phyloP scores from a whole-genome alignment of 2,113 vertebrate species.

The Panthera tigris region DNA sequence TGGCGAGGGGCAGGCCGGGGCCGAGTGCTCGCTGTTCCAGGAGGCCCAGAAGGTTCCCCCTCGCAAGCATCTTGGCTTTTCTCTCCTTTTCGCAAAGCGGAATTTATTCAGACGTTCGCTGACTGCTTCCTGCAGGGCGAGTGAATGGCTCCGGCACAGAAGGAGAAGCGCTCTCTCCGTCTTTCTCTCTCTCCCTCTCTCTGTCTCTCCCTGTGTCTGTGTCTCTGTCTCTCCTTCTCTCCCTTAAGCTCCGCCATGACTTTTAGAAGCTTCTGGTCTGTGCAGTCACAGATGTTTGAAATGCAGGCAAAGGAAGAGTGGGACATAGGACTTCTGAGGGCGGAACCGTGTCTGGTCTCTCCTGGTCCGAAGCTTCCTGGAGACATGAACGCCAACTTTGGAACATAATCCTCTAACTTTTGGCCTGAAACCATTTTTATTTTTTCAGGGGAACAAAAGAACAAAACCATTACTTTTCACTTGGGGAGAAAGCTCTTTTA shows the following conservation, averaged over 20 bases:
- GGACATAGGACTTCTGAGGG: background rate
- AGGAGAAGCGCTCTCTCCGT: background rate
- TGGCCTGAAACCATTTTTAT: background rate
- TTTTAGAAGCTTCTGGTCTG: background rate
- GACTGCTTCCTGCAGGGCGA: background rate
- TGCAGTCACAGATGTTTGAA: background rate
- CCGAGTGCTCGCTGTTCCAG: conserved; percentile 18
- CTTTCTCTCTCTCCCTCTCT: no score
- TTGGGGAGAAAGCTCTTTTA: background rate
- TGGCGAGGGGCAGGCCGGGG: conserved; percentile 24
- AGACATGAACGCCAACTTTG: background rate
- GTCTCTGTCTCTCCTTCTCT: no score
- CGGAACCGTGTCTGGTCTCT: rapidly evolving
- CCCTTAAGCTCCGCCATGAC: background rate
- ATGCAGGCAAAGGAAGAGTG: background rate
- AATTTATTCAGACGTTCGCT: background rate
- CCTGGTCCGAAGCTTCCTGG: no score
- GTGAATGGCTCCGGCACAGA: background rate
- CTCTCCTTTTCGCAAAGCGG: background rate
- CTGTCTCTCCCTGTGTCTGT: background rate
- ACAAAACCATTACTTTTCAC: background rate
- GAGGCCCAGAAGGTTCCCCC: background rate
- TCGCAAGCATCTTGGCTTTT: background rate
- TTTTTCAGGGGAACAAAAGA: background rate
- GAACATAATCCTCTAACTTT: background rate